phyloP scores from a whole-genome alignment of 2,888 invertebrate genomes.

The Apeira syringaria region DNA sequence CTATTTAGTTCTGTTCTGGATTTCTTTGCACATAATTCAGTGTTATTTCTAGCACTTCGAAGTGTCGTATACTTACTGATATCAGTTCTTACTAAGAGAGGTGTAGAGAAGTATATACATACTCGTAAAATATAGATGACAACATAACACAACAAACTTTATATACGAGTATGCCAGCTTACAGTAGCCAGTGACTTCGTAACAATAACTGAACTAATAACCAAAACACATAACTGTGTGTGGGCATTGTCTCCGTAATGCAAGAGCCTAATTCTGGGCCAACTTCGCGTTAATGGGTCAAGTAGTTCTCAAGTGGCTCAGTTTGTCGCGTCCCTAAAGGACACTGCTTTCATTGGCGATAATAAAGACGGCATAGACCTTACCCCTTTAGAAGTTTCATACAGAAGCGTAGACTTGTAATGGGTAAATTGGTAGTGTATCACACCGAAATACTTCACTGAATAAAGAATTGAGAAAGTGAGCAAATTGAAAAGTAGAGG shows the following conservation, averaged over 20 bases:
- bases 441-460: constrained; percentile 11
- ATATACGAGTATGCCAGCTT: no score
- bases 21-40: no score
- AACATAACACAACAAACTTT: no score
- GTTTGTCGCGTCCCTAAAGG: constrained; percentile 42
- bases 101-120: no score
- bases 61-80: no score
- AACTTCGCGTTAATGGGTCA: constrained; percentile 40
- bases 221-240: background rate
- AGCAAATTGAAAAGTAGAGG: background rate
- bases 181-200: no score
- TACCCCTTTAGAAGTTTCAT: constrained; percentile 29
- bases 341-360: constrained; percentile 28
- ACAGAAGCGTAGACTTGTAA: constrained; percentile 39
- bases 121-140: no score
- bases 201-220: constrained; percentile 1
- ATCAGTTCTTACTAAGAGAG: no score
- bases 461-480: background rate
- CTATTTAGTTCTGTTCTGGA: no score
- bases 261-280: constrained; percentile 47
- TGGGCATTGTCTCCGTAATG: constrained; percentile 45
- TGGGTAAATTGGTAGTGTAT: constrained; percentile 20
- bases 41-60: no score
- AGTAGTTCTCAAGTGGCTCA: constrained; percentile 30
- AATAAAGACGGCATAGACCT: constrained; percentile 41